Evolutionary conservation across 2,113 vertebrate species (phyloP).

Genomic region (Azemiops feae): DNA sequence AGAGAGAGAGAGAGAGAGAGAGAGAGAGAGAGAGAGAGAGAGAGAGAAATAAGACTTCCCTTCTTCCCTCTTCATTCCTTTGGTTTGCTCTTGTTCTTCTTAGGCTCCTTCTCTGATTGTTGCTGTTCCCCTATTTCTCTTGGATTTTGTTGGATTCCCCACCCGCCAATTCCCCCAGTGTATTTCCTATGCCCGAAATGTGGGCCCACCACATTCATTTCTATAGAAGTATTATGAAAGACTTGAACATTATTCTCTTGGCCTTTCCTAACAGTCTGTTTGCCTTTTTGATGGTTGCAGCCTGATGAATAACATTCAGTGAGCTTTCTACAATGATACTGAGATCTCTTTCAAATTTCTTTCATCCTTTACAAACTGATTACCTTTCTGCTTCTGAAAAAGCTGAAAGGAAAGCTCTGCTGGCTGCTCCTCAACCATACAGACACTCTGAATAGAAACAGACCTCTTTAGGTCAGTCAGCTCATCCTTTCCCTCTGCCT

Average conservation of each 20-base stretch:
- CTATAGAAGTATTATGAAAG: slow-evolving; percentile 4
- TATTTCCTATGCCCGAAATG: neutral
- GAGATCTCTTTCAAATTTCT: slow-evolving; percentile 19
- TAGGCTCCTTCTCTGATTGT: neutral
- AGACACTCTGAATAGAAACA: neutral
- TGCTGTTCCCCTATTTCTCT: neutral
- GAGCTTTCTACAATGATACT: slow-evolving; percentile 16
- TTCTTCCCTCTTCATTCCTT: slow-evolving; percentile 9
- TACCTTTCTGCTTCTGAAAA: neutral
- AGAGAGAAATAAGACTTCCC: neutral
- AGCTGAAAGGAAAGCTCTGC: neutral
- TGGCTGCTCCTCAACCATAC: neutral
- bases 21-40: neutral
- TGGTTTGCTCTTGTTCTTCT: neutral
- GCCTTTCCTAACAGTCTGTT: slow-evolving; percentile 12
- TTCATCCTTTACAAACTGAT: slow-evolving; percentile 30
- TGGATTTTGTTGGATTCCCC: neutral
- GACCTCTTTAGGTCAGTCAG: neutral
- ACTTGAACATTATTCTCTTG: slow-evolving; percentile 12
- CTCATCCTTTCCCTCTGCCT: neutral
- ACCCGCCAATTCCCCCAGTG: neutral
- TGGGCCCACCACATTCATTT: slow-evolving; percentile 4
- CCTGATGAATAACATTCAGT: slow-evolving; percentile 24
- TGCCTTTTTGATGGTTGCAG: slow-evolving; percentile 5
- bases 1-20: neutral